These are phyloP conservation scores for Octodonta nipae DNA, from an alignment of 2,888 invertebrate genomes.

Conservation along the genomic window DNA sequence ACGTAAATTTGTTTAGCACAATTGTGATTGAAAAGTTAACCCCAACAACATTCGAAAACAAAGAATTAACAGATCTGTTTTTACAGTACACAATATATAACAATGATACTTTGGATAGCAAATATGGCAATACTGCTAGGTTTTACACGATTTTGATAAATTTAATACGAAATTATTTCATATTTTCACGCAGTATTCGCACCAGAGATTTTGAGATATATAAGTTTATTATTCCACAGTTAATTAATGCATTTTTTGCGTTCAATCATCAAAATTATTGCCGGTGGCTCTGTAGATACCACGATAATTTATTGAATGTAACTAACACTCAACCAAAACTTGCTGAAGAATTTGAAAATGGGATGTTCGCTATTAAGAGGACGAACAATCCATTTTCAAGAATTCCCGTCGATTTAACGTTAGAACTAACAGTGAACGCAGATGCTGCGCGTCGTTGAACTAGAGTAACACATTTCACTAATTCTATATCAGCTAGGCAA, in stretches of 20 bases:
- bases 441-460: constrained; percentile 10
- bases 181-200: constrained; percentile 4
- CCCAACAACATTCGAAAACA: background rate
- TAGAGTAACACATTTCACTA: constrained; percentile 6
- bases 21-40: background rate
- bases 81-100: constrained; percentile 4
- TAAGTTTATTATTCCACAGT: constrained; percentile 3
- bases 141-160: constrained; percentile 4
- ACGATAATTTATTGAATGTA: constrained; percentile 4
- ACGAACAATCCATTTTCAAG: constrained; percentile 4
- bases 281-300: constrained; percentile 2
- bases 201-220: constrained; percentile 3
- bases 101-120: constrained; percentile 4
- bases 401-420: constrained; percentile 6
- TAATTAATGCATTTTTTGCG: constrained; percentile 1
- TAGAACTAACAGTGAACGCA: constrained; percentile 22
- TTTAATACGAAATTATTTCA: constrained; percentile 3
- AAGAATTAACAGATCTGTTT: constrained; percentile 2
- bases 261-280: constrained; percentile 3
- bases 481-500: too few relatives aligned
- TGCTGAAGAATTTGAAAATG: constrained; percentile 3
- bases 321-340: constrained; percentile 1
- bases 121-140: constrained; percentile 1
- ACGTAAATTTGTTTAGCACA: background rate
- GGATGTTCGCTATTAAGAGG: constrained; percentile 3